Evolutionary conservation across 2,888 invertebrate genomes (phyloP).

Genomic region (Lochmaea crataegi): DNA sequence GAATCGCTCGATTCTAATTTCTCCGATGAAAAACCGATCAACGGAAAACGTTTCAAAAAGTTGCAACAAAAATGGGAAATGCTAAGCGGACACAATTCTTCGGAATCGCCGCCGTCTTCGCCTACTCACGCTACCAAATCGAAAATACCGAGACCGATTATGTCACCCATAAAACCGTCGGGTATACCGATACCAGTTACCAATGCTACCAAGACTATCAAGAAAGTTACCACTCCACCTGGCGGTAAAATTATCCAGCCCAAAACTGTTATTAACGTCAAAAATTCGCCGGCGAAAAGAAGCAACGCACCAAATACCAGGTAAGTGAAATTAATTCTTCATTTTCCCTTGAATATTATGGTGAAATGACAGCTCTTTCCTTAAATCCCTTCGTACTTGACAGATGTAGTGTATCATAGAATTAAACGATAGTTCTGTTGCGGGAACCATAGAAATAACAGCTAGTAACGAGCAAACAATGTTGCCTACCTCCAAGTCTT

Average conservation of each 20-base stretch:
- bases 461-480: no score
- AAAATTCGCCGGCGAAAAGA: constrained; percentile 51
- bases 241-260: constrained; percentile 31
- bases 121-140: constrained; percentile 69
- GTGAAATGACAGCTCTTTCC: no score
- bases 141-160: constrained; percentile 80
- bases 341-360: no score
- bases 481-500: no score
- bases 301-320: constrained; percentile 47
- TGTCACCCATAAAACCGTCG: constrained; percentile 76
- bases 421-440: no score
- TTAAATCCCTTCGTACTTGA: no score
- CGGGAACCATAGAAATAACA: no score
- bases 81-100: constrained; percentile 70
- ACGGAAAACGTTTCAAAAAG: constrained; percentile 78
- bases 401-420: no score
- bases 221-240: constrained; percentile 63
- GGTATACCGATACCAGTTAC: constrained; percentile 69
- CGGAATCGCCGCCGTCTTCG: constrained; percentile 63
- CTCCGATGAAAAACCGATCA: constrained; percentile 64
- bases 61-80: constrained; percentile 86
- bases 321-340: constrained; percentile 49
- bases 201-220: constrained; percentile 57
- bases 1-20: constrained; percentile 62
- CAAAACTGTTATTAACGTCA: constrained; percentile 40